Percentiles rank a stretch among this genome's conserved stretches.
Evolutionary conservation across 1,140 invertebrate genomes (phyloP).

Genomic region (Epicauta chinensis): DNA sequence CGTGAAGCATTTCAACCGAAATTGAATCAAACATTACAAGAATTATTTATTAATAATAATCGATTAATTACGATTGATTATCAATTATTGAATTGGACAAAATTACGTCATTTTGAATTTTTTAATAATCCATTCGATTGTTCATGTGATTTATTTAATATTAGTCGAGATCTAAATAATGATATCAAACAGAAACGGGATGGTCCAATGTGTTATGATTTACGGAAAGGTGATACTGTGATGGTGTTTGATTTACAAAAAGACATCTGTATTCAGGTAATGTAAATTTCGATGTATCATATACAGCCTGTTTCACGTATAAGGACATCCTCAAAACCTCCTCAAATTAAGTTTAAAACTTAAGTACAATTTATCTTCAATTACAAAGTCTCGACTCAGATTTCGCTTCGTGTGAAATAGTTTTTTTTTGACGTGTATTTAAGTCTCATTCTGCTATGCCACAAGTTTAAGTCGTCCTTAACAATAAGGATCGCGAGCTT

Average conservation of each 20-base stretch:
- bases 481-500: too few relatives aligned
- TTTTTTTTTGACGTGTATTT: too few relatives aligned
- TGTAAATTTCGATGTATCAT: too few relatives aligned
- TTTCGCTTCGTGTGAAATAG: too few relatives aligned
- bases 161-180: conserved; percentile 21
- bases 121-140: conserved; percentile 54
- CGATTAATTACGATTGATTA: conserved; percentile 26
- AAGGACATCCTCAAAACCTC: too few relatives aligned
- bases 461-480: too few relatives aligned
- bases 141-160: conserved; percentile 47
- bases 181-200: conserved; percentile 25
- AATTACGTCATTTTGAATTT: conserved; percentile 42
- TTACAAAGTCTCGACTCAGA: too few relatives aligned
- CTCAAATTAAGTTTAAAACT: too few relatives aligned
- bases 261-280: conserved; percentile 14
- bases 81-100: conserved; percentile 30
- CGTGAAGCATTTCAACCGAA: neutral
- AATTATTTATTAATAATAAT: conserved; percentile 37
- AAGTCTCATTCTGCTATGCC: too few relatives aligned
- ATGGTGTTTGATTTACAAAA: conserved; percentile 24
- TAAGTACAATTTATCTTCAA: too few relatives aligned
- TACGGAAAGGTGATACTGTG: conserved; percentile 2
- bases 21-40: neutral
- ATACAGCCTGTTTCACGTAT: too few relatives aligned
- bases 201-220: conserved; percentile 31